Conservation (phyloP, 2,797 vertebrate genomes). For the Pangasius sanitwongsei region DNA sequence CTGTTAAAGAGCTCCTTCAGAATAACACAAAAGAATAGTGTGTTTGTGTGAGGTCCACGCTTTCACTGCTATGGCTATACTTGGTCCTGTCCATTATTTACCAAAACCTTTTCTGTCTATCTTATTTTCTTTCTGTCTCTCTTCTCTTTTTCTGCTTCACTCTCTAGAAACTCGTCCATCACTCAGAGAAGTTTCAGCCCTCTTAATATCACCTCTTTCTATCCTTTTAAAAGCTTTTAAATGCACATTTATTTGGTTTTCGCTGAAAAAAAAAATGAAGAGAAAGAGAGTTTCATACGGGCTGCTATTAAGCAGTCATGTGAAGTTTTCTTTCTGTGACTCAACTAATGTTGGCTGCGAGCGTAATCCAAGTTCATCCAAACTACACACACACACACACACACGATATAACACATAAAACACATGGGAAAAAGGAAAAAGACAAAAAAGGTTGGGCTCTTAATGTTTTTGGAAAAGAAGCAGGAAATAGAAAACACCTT, state of each 20-base stretch:
- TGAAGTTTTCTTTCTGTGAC: slow-evolving; percentile 47
- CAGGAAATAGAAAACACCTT: slow-evolving; percentile 38
- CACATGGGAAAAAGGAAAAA: slow-evolving; percentile 42
- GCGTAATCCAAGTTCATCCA: slow-evolving; percentile 33
- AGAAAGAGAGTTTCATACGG: slow-evolving; percentile 50
- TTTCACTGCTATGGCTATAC: slow-evolving; percentile 28
- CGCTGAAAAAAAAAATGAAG: slow-evolving; percentile 45
- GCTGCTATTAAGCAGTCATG: slow-evolving; percentile 43
- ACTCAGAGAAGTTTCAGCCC: not conserved
- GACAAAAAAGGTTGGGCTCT: slow-evolving; percentile 2
- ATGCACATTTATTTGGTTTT: not conserved
- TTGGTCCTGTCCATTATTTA: slow-evolving; percentile 20
- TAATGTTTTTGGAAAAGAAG: slow-evolving; percentile 35
- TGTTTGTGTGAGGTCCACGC: slow-evolving; percentile 47
- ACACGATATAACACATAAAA: not conserved
- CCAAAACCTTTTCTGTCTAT: slow-evolving; percentile 3
- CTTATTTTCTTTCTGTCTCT: not conserved
- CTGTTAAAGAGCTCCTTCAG: slow-evolving; percentile 38
- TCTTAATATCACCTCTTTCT: not conserved
- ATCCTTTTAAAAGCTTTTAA: slow-evolving; percentile 11
- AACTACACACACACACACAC: slow-evolving; percentile 22
- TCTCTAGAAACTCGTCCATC: not conserved
- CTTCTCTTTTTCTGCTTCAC: slow-evolving; percentile 19
- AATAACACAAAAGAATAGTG: slow-evolving; percentile 15
- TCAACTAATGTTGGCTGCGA: slow-evolving; percentile 43